Conservation (phyloP, 2,113 vertebrate species). For the Microcebus tavaratra region DNA sequence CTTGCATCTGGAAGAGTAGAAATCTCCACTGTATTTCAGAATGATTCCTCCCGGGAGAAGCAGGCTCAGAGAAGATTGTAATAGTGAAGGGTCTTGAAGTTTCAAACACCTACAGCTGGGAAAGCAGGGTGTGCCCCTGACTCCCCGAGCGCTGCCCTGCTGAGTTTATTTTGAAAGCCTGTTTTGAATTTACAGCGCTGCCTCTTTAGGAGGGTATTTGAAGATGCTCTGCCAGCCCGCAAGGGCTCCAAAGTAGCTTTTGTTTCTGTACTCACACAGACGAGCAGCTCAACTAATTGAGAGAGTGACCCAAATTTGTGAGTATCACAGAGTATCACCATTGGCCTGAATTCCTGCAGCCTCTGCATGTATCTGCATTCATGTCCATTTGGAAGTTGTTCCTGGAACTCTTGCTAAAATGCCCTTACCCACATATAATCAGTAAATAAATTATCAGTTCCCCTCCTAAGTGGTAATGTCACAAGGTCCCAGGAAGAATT, state of each 20-base stretch:
- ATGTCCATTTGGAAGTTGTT: constrained; percentile 28
- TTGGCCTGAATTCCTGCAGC: constrained; percentile 64
- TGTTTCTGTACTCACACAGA: constrained; percentile 75
- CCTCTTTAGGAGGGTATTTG: constrained; percentile 73
- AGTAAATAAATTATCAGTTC: neutral
- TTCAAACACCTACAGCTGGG: constrained; percentile 16
- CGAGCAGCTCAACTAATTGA: constrained; percentile 75
- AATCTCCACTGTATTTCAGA: neutral
- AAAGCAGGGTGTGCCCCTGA: neutral
- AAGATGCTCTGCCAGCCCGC: constrained; percentile 69
- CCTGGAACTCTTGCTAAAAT: constrained; percentile 36
- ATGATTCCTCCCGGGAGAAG: constrained; percentile 11
- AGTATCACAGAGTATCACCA: constrained; percentile 22
- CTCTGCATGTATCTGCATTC: neutral
- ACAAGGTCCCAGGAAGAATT: neutral
- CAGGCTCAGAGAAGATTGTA: neutral
- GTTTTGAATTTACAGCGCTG: constrained; percentile 69
- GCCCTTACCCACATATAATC: neutral
- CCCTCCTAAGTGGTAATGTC: neutral
- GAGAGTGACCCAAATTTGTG: constrained; percentile 77
- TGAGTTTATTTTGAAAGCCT: constrained; percentile 65
- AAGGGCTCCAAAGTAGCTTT: constrained; percentile 72
- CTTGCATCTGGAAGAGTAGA: constrained; percentile 14
- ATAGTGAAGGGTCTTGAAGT: neutral
- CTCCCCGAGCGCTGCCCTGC: neutral